phyloP scores from a whole-genome alignment of 2,888 invertebrate genomes.

The Notocelia uddmanniana region DNA sequence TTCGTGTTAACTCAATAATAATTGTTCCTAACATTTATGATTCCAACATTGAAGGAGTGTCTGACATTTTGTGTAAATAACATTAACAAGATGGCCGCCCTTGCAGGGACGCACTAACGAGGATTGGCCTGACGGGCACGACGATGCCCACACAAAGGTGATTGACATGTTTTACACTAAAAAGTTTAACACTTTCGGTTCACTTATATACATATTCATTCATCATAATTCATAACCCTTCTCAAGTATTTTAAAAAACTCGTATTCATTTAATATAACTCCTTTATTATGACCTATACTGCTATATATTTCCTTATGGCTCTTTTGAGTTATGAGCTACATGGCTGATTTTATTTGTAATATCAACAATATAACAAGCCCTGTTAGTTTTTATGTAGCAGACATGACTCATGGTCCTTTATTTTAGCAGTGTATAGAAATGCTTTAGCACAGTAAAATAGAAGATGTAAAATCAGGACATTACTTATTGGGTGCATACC shows the following conservation, averaged over 20 bases:
- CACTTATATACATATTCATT: conserved; percentile 15
- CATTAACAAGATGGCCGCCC: conserved; percentile 74
- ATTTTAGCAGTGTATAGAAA: neutral
- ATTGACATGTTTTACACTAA: conserved; percentile 61
- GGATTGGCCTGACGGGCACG: conserved; percentile 80
- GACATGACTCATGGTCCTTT: neutral
- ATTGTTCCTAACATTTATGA: conserved; percentile 50
- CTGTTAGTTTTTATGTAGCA: neutral
- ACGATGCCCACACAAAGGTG: conserved; percentile 83
- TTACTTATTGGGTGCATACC: neutral
- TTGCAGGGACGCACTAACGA: conserved; percentile 80
- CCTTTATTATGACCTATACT: conserved; percentile 7
- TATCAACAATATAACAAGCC: neutral
- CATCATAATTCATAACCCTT: neutral
- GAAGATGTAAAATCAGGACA: neutral
- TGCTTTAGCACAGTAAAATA: neutral
- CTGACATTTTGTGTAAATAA: conserved; percentile 78
- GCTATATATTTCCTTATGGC: neutral
- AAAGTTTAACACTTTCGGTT: conserved; percentile 37
- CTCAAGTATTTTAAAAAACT: neutral
- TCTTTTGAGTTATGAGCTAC: too few species aligned
- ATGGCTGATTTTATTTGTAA: neutral
- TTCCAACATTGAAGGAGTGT: conserved; percentile 51
- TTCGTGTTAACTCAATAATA: conserved; percentile 27
- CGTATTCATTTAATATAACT: neutral